phyloP scores from a whole-genome alignment of 2,113 vertebrate genomes.

The Piprites chloris region DNA sequence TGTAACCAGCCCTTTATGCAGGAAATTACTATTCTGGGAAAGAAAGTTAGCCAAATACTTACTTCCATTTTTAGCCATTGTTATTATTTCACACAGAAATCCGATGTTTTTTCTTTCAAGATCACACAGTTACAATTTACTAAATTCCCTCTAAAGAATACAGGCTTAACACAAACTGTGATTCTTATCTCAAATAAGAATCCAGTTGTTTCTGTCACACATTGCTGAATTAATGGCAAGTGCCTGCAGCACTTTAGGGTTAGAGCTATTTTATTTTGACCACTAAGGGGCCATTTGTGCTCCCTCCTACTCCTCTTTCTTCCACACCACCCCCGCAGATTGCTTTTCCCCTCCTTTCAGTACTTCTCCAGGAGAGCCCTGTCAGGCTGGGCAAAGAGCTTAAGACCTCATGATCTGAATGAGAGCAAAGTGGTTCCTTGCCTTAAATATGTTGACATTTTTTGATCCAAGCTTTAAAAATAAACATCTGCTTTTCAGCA shows the following conservation, averaged over 20 bases:
- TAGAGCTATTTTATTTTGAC: not conserved
- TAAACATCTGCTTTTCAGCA: not conserved
- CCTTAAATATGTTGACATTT: not conserved
- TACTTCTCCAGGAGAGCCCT: not conserved
- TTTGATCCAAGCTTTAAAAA: not conserved
- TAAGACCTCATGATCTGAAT: not conserved
- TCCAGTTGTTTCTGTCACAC: not conserved
- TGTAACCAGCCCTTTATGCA: not conserved
- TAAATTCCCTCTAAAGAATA: not conserved
- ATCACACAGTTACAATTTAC: not conserved
- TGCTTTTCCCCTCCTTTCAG: not conserved
- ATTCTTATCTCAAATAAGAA: not conserved
- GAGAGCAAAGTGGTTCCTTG: not conserved
- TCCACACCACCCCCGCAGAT: rapidly evolving
- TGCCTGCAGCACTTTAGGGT: not conserved
- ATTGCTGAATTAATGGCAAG: not conserved
- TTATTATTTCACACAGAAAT: not conserved
- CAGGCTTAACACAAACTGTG: rapidly evolving
- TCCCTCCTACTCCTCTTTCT: not conserved
- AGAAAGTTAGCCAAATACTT: not conserved
- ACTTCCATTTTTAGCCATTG: not conserved
- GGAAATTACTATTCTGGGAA: not conserved
- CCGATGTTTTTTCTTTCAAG: not conserved
- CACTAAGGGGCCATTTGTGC: not conserved
- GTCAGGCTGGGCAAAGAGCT: not conserved